phyloP scores from a whole-genome alignment of 1,140 invertebrate genomes.

The Steinernema feltiae region DNA sequence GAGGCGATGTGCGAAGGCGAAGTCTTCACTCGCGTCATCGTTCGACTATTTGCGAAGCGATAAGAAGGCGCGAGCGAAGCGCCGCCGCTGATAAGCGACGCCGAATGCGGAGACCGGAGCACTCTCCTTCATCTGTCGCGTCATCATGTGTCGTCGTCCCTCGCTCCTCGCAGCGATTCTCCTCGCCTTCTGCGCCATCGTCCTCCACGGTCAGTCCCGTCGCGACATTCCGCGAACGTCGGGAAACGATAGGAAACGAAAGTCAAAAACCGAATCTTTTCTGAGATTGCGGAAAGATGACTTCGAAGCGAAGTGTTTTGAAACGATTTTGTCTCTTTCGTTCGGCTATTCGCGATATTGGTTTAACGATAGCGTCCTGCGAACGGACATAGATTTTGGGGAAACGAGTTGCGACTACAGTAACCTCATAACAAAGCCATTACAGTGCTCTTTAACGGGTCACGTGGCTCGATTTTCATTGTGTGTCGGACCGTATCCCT shows the following conservation, averaged over 20 bases:
- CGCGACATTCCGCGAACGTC: too few species aligned
- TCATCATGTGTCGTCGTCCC: neutral
- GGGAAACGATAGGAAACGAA: too few species aligned
- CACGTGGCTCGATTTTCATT: neutral
- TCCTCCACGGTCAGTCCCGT: neutral
- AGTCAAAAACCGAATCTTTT: too few species aligned
- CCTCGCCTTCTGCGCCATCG: neutral
- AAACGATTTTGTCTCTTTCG: too few species aligned
- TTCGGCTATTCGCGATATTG: too few species aligned
- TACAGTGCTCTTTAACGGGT: neutral
- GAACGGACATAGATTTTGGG: too few species aligned
- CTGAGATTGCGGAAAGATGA: too few species aligned
- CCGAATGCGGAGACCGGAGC: neutral
- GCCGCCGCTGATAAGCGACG: constrained; percentile 2
- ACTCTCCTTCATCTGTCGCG: neutral
- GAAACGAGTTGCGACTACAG: neutral
- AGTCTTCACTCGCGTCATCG: neutral
- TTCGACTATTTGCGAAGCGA: neutral
- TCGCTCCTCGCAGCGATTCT: neutral
- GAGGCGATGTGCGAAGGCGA: neutral
- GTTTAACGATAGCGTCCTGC: too few species aligned
- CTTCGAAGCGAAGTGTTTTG: too few species aligned
- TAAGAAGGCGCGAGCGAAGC: neutral
- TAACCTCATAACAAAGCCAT: neutral
- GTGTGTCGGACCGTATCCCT: too few species aligned